phyloP scores from a whole-genome alignment of 2,888 invertebrate genomes.

The Drosophila anomalata region DNA sequence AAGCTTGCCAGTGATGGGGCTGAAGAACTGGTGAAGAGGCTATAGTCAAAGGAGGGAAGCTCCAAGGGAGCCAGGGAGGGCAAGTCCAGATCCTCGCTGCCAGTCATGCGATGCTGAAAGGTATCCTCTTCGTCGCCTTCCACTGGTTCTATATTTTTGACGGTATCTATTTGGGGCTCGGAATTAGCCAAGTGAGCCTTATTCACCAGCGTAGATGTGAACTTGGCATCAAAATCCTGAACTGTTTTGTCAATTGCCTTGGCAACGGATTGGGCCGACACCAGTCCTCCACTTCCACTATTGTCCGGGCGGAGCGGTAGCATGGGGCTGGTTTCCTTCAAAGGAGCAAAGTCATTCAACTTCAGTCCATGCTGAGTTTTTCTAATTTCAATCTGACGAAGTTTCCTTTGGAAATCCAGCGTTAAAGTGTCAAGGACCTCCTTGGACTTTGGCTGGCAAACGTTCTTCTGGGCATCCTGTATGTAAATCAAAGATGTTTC shows the following conservation, averaged over 20 bases:
- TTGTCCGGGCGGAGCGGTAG: slow-evolving; percentile 57
- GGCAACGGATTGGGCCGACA: slow-evolving; percentile 75
- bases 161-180: slow-evolving; percentile 57
- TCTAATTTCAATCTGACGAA: slow-evolving; percentile 80
- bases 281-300: slow-evolving; percentile 40
- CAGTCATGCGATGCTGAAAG: slow-evolving; percentile 19
- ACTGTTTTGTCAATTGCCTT: slow-evolving; percentile 82
- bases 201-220: slow-evolving; percentile 50
- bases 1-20: slow-evolving; percentile 64
- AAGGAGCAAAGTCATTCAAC: slow-evolving; percentile 67
- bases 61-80: slow-evolving; percentile 81
- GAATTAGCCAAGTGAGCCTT: slow-evolving; percentile 29
- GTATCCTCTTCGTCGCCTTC: slow-evolving; percentile 37
- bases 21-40: slow-evolving; percentile 67
- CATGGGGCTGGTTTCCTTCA: slow-evolving; percentile 70
- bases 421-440: slow-evolving; percentile 80
- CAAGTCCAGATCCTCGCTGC: slow-evolving; percentile 62
- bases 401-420: slow-evolving; percentile 79
- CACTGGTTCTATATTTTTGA: slow-evolving; percentile 44
- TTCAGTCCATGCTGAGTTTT: slow-evolving; percentile 79
- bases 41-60: slow-evolving; percentile 80
- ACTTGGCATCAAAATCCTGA: slow-evolving; percentile 81
- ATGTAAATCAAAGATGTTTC: slow-evolving; percentile 80
- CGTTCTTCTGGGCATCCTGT: slow-evolving; percentile 80
- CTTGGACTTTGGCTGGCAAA: slow-evolving; percentile 73